Evolutionary conservation across 2,888 invertebrate genomes (phyloP).

Genomic region (Tuta absoluta): DNA sequence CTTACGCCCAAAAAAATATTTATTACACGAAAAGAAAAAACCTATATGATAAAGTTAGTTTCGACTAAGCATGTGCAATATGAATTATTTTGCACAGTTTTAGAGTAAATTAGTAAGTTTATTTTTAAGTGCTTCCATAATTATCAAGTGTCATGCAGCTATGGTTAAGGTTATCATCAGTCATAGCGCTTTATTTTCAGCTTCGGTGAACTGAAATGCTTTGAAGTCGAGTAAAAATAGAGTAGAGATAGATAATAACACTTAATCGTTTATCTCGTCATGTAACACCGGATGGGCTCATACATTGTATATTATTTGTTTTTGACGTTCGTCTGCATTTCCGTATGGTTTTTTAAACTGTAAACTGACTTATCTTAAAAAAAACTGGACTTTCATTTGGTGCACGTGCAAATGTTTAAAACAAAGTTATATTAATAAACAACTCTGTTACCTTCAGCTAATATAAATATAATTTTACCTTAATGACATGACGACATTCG

Average conservation of each 20-base stretch:
- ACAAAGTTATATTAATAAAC: too few relatives aligned
- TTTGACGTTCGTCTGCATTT: constrained; percentile 11
- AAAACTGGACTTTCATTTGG: neutral
- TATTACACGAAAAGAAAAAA: too few relatives aligned
- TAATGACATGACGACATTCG: too few relatives aligned
- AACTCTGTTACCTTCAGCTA: too few relatives aligned
- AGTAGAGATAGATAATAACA: constrained; percentile 17
- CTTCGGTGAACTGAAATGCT: constrained; percentile 16
- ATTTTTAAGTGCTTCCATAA: neutral
- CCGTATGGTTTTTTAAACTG: constrained; percentile 6
- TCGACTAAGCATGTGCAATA: neutral
- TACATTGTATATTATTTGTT: too few relatives aligned
- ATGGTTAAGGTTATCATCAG: neutral
- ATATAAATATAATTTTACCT: too few relatives aligned
- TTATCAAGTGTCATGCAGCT: too few relatives aligned
- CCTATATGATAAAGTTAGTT: neutral
- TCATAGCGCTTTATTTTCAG: neutral
- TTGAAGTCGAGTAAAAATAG: constrained; percentile 17
- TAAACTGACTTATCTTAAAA: neutral
- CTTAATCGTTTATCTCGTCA: constrained; percentile 20
- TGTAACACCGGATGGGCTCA: constrained; percentile 11
- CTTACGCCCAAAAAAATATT: too few relatives aligned
- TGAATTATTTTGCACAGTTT: neutral
- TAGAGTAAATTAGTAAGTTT: neutral
- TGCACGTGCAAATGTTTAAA: too few relatives aligned